Base-by-base conservation (phyloP, 2,113 vertebrate species). In the Ctenomys sociabilis region DNA sequence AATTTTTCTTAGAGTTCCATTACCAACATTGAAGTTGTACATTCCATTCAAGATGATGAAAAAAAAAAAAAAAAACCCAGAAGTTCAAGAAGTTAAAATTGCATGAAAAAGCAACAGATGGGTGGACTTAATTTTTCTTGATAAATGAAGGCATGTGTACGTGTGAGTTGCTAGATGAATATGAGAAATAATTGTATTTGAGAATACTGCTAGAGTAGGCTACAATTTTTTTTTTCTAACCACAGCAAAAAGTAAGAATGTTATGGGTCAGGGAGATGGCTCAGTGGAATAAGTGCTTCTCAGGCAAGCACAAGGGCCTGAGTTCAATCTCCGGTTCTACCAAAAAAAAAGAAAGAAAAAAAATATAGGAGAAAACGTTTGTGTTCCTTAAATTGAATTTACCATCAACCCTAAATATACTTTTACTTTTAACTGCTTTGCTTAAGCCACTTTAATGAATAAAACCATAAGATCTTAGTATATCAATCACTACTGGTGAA, bases 101-200 rank as follows among this genome's bases (percentile, higher is more conserved):
- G 43, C 1, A 16, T 30, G 10, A 59, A 77, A 93, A 73, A 35
- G 22, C 77, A 94, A 45, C n/a, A 91, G 28, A 59, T 91, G 88
- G 28, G 14, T 77, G 32, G 3, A 75, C 95, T 70, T 72, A 86
- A 90, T 93, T 93, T 94, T 95, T 75, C 81, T 77, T 90, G 54
- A 7, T 52, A 91, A 93, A 45, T 87, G 35, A 92, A 57, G 80
- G 43, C 17, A 54, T 2, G 32, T 24, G 40, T 43, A 21, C 86
- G 78, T 72, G 68, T 72, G 40, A 45, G 45, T n/a, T 45, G 54
- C 54, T 88, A 89, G 73, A 85, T 63, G 11, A 90, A 52, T 90
- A 77, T 19, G 24, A 45, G 32, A 82, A 64, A 88, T 57, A 17
- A 93, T 75, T 32, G 70, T 49, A 73, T 72, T 37, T 57, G 22